Percentiles rank a stretch among this genome's conserved stretches.
These are phyloP conservation scores for Meandrina meandrites DNA, from an alignment of 92 coral and sea anemone species.

Conservation along the genomic window DNA sequence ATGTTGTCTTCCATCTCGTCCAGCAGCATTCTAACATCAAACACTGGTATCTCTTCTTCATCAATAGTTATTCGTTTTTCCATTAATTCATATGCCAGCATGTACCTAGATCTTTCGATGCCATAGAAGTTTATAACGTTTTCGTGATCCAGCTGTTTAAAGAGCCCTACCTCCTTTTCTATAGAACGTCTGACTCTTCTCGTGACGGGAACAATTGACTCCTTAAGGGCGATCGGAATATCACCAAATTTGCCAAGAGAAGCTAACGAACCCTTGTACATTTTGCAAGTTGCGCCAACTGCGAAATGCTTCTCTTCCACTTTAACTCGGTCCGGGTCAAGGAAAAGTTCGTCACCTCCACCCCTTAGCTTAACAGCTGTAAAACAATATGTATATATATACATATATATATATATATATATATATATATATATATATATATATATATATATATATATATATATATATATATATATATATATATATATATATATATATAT, in stretches of 20 bases:
- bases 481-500: no score
- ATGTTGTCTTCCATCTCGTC: conserved; percentile 1
- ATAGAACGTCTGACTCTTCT: conserved; percentile 1
- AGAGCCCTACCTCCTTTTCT: background rate
- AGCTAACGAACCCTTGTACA: background rate
- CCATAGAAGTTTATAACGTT: background rate
- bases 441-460: no score
- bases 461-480: no score
- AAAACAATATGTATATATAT: background rate
- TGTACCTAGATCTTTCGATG: background rate
- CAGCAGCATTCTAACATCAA: background rate
- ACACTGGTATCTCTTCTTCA: background rate
- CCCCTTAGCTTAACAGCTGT: background rate
- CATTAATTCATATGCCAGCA: conserved; percentile 7
- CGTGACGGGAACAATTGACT: background rate
- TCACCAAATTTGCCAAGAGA: background rate
- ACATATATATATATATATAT: no score
- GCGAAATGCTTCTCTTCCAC: background rate
- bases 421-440: no score
- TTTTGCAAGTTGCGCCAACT: conserved; percentile 3
- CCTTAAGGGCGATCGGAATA: background rate
- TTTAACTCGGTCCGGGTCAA: background rate
- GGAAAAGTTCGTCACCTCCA: background rate
- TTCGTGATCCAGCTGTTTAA: conserved; percentile 2
- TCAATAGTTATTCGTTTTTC: background rate